These are phyloP conservation scores for Sebastes ruberrimus DNA, from an alignment of 2,797 vertebrate genomes.

Conservation along the genomic window DNA sequence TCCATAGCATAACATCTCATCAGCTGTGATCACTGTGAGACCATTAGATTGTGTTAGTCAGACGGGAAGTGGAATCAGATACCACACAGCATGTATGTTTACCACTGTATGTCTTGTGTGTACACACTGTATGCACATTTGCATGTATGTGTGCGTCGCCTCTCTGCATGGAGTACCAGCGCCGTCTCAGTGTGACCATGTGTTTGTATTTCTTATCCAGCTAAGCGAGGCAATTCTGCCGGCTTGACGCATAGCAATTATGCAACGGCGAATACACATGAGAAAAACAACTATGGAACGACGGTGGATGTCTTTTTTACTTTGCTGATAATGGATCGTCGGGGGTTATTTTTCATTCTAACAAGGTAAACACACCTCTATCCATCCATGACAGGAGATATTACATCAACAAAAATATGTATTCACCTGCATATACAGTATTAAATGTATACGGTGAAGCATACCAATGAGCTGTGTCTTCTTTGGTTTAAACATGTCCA, in stretches of 20 bases:
- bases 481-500: not conserved
- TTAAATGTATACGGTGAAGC: not conserved
- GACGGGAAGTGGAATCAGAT: constrained; percentile 42
- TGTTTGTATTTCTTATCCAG: constrained; percentile 48
- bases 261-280: constrained; percentile 18
- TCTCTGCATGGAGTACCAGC: constrained; percentile 31
- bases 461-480: too few relatives aligned
- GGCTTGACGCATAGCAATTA: constrained; percentile 35
- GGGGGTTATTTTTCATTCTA: constrained; percentile 9
- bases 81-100: constrained; percentile 39
- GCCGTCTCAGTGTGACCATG: constrained; percentile 42
- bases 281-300: constrained; percentile 16
- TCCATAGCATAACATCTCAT: constrained; percentile 22
- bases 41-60: constrained; percentile 34
- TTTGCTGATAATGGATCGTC: constrained; percentile 18
- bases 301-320: constrained; percentile 10
- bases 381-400: constrained; percentile 7
- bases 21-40: constrained; percentile 34
- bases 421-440: not conserved
- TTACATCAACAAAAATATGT: not conserved
- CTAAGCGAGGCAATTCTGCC: constrained; percentile 41
- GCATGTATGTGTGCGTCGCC: constrained; percentile 6
- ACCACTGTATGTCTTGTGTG: constrained; percentile 27
- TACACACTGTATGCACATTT: not conserved
- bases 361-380: constrained; percentile 19